These are phyloP conservation scores for Panonychus citri DNA, from an alignment of 1,140 invertebrate genomes.

Conservation along the genomic window DNA sequence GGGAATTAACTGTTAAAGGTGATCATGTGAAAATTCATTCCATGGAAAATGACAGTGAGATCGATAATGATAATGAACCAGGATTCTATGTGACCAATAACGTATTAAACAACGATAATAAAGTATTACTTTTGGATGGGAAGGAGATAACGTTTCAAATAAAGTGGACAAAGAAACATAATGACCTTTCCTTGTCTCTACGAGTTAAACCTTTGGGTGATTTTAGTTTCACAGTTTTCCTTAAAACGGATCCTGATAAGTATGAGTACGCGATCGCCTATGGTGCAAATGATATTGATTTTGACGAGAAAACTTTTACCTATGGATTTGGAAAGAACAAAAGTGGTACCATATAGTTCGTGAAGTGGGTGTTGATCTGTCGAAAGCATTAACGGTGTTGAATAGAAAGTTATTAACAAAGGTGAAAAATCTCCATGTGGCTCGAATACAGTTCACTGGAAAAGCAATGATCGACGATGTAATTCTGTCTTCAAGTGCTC, in stretches of 20 bases:
- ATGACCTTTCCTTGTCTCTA: slow-evolving; percentile 7
- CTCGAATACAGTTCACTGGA: slow-evolving; percentile 47
- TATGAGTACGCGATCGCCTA: slow-evolving; percentile 16
- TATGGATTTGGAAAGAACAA: slow-evolving; percentile 52
- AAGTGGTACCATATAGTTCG: slow-evolving; percentile 58
- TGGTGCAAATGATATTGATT: neutral
- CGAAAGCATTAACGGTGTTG: slow-evolving; percentile 46
- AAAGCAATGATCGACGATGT: slow-evolving; percentile 55
- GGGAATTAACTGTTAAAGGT: neutral
- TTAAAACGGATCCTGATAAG: slow-evolving; percentile 36
- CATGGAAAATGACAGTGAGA: too few species aligned
- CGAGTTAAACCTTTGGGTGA: slow-evolving; percentile 28
- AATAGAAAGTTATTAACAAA: slow-evolving; percentile 47
- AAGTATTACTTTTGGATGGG: neutral
- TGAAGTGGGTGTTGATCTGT: slow-evolving; percentile 68
- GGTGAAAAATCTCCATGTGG: slow-evolving; percentile 17
- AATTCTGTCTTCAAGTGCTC: slow-evolving; percentile 52
- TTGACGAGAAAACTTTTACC: slow-evolving; percentile 48
- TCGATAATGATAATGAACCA: too few species aligned
- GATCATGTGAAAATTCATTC: neutral
- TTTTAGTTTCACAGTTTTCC: slow-evolving; percentile 47
- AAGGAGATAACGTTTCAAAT: neutral
- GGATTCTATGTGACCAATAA: neutral
- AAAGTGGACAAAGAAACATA: neutral
- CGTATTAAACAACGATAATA: neutral